Conservation (phyloP, 2,797 vertebrate genomes). For the Xiphophorus birchmanni region DNA sequence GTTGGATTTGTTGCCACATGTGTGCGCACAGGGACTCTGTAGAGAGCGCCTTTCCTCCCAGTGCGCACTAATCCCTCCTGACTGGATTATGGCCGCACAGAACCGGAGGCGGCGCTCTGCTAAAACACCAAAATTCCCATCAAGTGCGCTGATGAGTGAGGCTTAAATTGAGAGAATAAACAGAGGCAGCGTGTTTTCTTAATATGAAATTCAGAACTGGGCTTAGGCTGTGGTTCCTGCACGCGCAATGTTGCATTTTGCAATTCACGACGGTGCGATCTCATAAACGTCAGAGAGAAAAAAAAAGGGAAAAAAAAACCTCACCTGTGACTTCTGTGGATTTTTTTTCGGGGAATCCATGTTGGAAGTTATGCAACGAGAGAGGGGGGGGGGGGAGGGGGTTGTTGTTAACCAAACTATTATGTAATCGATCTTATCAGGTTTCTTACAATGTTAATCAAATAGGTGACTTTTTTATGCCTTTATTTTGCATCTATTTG, state of each 20-base stretch:
- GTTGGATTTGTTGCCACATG: conserved; percentile 55
- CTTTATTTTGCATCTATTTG: background rate
- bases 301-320: background rate
- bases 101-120: conserved; percentile 31
- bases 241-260: background rate
- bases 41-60: background rate
- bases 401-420: conserved; percentile 67
- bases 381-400: conserved; percentile 46
- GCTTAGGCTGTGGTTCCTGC: no score
- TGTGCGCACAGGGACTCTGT: conserved; percentile 31
- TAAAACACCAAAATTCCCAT: background rate
- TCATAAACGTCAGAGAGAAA: conserved; percentile 12
- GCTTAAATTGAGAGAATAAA: background rate
- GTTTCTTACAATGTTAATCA: conserved; percentile 6
- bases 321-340: conserved; percentile 38
- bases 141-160: background rate
- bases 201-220: background rate
- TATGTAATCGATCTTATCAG: conserved; percentile 66
- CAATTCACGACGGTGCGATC: background rate
- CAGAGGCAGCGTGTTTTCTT: background rate
- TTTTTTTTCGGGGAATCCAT: conserved; percentile 52
- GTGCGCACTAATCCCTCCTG: conserved; percentile 58
- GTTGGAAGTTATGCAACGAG: conserved; percentile 75
- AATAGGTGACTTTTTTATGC: background rate
- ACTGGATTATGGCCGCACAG: conserved; percentile 65